phyloP scores from a whole-genome alignment of 2,797 vertebrate genomes.

The Rallus crepitans region DNA sequence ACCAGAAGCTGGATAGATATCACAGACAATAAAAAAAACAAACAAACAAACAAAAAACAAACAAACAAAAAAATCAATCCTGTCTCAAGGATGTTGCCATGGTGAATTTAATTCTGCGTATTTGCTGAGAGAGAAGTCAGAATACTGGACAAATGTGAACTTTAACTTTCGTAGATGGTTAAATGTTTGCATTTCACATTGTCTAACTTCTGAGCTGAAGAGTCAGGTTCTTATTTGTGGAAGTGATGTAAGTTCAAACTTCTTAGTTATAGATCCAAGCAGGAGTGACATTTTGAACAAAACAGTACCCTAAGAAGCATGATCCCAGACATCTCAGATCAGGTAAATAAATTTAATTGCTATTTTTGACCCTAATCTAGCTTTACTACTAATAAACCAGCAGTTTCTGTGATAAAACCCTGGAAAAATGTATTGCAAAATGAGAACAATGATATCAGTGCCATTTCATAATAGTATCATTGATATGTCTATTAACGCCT shows the following conservation, averaged over 20 bases:
- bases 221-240: background rate
- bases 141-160: background rate
- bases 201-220: background rate
- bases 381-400: background rate
- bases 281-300: background rate
- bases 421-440: background rate
- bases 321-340: background rate
- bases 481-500: background rate
- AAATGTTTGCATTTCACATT: background rate
- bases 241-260: background rate
- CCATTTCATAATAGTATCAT: background rate
- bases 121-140: background rate
- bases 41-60: too few species aligned
- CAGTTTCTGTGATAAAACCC: background rate
- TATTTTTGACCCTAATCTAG: background rate
- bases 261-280: background rate
- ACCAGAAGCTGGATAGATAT: background rate
- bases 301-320: background rate
- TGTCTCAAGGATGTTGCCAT: background rate
- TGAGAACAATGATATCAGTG: background rate
- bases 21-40: background rate
- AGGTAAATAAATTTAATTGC: background rate
- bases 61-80: too few species aligned
- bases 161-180: background rate
- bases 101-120: slow-evolving; percentile 1